Percentiles rank a stretch among this genome's conserved stretches.
Conservation (phyloP, 2,113 vertebrate genomes). For the Odocoileus virginianus region DNA sequence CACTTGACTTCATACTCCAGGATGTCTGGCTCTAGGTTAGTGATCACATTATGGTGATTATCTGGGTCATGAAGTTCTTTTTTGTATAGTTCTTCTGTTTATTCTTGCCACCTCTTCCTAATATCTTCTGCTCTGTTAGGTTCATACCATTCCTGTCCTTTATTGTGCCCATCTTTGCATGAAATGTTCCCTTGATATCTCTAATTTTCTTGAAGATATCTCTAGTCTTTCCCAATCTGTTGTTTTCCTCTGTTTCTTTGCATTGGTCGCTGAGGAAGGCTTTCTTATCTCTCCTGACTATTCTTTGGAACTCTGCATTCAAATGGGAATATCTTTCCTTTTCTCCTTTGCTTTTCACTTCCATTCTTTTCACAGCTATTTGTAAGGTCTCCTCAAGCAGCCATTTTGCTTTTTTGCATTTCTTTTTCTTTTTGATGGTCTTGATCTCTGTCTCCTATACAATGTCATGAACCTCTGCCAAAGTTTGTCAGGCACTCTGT, state of each 20-base stretch:
- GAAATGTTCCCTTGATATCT: background rate
- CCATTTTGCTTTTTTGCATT: background rate
- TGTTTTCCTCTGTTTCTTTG: background rate
- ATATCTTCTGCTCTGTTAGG: background rate
- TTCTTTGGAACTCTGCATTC: background rate
- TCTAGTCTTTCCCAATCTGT: fast-evolving
- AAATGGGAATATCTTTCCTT: background rate
- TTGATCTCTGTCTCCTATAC: background rate
- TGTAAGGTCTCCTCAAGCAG: background rate
- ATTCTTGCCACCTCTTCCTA: background rate
- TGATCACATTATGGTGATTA: background rate
- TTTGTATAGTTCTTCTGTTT: background rate
- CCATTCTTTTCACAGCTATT: background rate
- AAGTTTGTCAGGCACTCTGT: background rate
- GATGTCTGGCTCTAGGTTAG: background rate
- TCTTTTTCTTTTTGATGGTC: background rate
- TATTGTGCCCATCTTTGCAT: background rate
- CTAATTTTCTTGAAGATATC: background rate
- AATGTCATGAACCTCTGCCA: fast-evolving
- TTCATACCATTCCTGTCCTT: background rate
- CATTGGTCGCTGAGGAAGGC: fast-evolving
- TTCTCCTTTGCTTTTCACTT: background rate
- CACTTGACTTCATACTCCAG: background rate
- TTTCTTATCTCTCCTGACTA: background rate
- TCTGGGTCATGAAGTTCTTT: background rate